Percentiles rank a stretch among this genome's conserved stretches.
phyloP scores from a whole-genome alignment of 2,797 vertebrate genomes.

The Mormyrops boulengeri region DNA sequence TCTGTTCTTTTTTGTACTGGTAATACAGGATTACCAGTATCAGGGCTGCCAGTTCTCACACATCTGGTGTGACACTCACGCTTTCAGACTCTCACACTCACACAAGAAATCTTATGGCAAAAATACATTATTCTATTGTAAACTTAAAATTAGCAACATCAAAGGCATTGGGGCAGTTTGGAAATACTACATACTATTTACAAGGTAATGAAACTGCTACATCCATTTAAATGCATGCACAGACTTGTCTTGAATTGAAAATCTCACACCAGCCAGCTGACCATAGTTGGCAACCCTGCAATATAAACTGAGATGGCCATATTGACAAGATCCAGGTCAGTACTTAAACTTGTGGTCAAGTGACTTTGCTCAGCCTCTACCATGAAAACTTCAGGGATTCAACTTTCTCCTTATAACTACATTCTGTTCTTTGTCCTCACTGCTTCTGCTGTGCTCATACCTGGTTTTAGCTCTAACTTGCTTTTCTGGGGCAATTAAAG shows the following conservation, averaged over 20 bases:
- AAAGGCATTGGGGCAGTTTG: neutral
- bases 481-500: neutral
- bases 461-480: neutral
- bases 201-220: neutral
- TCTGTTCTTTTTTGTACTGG: neutral
- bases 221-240: neutral
- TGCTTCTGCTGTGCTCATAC: neutral
- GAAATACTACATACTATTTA: neutral
- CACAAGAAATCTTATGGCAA: neutral
- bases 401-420: neutral
- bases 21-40: neutral
- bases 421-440: neutral
- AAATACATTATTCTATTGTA: neutral
- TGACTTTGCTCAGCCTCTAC: neutral
- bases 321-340: neutral
- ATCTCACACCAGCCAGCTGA: neutral
- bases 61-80: neutral
- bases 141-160: neutral
- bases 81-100: too few species aligned
- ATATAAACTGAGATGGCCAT: neutral
- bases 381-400: neutral
- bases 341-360: neutral
- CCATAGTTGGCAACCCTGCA: neutral
- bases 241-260: neutral
- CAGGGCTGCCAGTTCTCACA: neutral